These are phyloP conservation scores for Drosophila lacicola DNA, from an alignment of 2,888 invertebrate genomes.

Conservation along the genomic window DNA sequence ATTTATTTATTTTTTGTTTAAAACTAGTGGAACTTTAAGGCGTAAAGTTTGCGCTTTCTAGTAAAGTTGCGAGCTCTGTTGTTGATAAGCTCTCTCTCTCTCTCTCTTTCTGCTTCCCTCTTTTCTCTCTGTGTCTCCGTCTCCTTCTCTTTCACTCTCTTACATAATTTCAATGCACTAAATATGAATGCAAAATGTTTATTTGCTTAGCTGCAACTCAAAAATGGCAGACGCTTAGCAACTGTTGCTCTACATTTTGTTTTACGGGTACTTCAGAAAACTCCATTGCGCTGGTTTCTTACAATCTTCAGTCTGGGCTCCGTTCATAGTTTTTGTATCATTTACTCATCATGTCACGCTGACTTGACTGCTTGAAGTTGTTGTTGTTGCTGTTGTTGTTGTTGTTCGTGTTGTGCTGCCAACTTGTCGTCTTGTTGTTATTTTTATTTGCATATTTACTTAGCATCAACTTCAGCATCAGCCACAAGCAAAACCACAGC, in stretches of 20 bases:
- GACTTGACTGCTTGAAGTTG: constrained; percentile 41
- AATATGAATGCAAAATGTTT: constrained; percentile 29
- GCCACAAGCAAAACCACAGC: constrained; percentile 16
- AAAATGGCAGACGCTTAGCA: constrained; percentile 22
- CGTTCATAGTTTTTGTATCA: constrained; percentile 61
- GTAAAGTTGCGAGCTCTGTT: constrained; percentile 1
- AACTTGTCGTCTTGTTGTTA: constrained; percentile 58
- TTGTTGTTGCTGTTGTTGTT: constrained; percentile 17
- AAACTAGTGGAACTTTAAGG: not conserved
- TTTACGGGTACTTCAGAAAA: constrained; percentile 22
- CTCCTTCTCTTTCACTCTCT: not conserved
- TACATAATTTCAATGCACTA: constrained; percentile 6
- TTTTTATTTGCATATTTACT: constrained; percentile 75
- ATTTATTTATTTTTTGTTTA: not conserved
- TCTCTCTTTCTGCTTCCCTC: not conserved
- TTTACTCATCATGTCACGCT: constrained; percentile 71
- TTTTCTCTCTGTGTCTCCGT: not conserved
- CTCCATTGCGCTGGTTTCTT: constrained; percentile 30
- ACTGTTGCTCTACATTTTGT: constrained; percentile 30
- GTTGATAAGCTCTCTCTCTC: constrained; percentile 13
- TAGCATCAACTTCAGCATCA: constrained; percentile 42
- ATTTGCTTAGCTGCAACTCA: constrained; percentile 19
- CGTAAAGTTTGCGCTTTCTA: not conserved
- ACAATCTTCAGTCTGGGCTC: constrained; percentile 25
- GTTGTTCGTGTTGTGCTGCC: constrained; percentile 42